A percentile compares a stretch with the other conserved stretches of the same genome.
phyloP scores from a whole-genome alignment of 2,113 vertebrate genomes.

The Otus sunia region DNA sequence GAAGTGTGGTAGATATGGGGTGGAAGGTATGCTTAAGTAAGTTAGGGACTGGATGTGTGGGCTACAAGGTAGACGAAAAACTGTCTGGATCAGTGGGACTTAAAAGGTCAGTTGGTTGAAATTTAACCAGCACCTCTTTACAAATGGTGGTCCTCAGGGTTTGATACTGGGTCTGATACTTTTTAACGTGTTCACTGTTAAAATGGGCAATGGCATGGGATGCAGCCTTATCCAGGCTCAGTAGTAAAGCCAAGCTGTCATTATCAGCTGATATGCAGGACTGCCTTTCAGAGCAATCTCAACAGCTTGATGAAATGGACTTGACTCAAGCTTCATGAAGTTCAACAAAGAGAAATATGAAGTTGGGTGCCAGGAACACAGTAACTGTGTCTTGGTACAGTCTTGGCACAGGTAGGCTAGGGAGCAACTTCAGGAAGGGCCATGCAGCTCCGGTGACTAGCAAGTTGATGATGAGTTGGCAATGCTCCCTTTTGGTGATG shows the following conservation, averaged over 20 bases:
- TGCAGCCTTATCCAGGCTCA: neutral
- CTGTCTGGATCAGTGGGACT: accelerated
- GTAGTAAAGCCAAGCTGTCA: neutral
- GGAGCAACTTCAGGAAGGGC: neutral
- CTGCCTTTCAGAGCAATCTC: neutral
- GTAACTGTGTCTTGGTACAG: neutral
- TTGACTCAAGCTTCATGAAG: neutral
- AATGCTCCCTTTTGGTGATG: neutral
- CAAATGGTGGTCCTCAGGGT: neutral
- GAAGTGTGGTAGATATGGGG: neutral
- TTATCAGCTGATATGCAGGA: neutral
- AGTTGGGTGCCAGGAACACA: neutral
- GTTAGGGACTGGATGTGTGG: neutral
- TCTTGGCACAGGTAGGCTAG: neutral
- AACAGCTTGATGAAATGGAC: neutral
- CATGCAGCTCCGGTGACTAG: neutral
- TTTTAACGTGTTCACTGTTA: neutral
- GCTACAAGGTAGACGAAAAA: neutral
- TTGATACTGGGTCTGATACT: neutral
- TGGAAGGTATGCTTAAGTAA: neutral
- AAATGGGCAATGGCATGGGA: neutral
- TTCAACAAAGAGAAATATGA: neutral
- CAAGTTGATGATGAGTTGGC: neutral
- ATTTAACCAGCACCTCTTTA: neutral
- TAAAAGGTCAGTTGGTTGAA: neutral